These are phyloP conservation scores for Danio albolineatus DNA, from an alignment of 2,797 vertebrate species.

Conservation along the genomic window DNA sequence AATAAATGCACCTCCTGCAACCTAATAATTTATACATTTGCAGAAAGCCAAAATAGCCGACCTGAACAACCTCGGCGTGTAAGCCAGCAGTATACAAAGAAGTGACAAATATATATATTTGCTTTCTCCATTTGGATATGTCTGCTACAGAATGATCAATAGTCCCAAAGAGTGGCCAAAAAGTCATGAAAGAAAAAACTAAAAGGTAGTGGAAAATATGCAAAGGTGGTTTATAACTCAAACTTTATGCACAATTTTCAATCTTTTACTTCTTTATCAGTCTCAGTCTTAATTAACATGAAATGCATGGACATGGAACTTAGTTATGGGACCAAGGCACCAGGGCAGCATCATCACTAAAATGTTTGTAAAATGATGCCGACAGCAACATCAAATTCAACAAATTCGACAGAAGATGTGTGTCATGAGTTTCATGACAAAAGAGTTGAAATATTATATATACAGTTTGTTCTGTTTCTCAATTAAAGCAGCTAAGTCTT, in stretches of 20 bases:
- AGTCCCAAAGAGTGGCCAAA: constrained; percentile 32
- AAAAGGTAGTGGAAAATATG: neutral
- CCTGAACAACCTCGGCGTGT: constrained; percentile 55
- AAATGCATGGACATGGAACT: too few species aligned
- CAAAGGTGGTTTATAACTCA: constrained; percentile 8
- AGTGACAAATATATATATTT: constrained; percentile 49
- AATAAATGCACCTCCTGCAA: constrained; percentile 58
- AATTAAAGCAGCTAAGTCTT: too few species aligned
- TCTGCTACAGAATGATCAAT: constrained; percentile 38
- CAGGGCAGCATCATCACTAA: too few species aligned
- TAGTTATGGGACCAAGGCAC: too few species aligned
- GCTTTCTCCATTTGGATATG: constrained; percentile 41
- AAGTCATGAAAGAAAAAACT: neutral
- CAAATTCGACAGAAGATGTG: too few species aligned
- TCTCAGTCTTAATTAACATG: neutral
- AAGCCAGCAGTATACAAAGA: constrained; percentile 52
- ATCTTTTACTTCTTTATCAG: neutral
- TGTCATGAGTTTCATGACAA: too few species aligned
- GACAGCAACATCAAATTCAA: too few species aligned
- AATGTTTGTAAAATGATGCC: too few species aligned
- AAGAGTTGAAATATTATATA: too few species aligned
- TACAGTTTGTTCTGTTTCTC: too few species aligned
- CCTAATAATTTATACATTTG: constrained; percentile 67
- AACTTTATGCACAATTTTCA: neutral
- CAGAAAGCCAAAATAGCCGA: constrained; percentile 57